phyloP scores from a whole-genome alignment of 1,140 invertebrate species.

The Brachionus paranguensis region DNA sequence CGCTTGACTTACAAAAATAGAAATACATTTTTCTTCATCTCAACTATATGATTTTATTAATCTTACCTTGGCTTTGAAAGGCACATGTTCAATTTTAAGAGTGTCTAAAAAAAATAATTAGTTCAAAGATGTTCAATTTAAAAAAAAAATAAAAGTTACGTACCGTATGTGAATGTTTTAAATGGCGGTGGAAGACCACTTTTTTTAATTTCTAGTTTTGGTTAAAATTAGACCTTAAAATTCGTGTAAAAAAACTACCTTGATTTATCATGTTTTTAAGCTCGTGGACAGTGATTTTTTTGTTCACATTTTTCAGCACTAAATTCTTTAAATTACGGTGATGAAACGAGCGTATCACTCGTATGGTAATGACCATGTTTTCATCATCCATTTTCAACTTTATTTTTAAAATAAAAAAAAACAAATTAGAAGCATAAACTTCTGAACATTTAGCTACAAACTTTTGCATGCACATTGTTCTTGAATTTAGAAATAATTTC shows the following conservation, averaged over 20 bases:
- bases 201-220: slow-evolving; percentile 20
- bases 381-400: neutral
- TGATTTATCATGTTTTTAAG: slow-evolving; percentile 14
- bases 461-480: neutral
- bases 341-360: slow-evolving; percentile 34
- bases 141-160: neutral
- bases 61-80: slow-evolving; percentile 32
- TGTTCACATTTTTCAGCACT: slow-evolving; percentile 7
- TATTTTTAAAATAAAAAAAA: neutral
- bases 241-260: neutral
- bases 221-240: neutral
- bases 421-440: neutral
- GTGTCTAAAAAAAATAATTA: neutral
- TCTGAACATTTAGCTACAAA: neutral
- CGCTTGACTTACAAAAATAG: neutral
- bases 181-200: slow-evolving; percentile 17
- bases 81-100: slow-evolving; percentile 31
- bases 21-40: neutral
- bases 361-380: neutral
- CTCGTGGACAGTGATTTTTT: neutral
- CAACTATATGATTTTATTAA: neutral
- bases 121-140: neutral
- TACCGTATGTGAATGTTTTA: slow-evolving; percentile 6
- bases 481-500: neutral
- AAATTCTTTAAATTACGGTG: slow-evolving; percentile 19